Percentiles rank a stretch among this genome's conserved stretches.
phyloP scores from a whole-genome alignment of 2,888 invertebrate species.

The Dynastes grantii region DNA sequence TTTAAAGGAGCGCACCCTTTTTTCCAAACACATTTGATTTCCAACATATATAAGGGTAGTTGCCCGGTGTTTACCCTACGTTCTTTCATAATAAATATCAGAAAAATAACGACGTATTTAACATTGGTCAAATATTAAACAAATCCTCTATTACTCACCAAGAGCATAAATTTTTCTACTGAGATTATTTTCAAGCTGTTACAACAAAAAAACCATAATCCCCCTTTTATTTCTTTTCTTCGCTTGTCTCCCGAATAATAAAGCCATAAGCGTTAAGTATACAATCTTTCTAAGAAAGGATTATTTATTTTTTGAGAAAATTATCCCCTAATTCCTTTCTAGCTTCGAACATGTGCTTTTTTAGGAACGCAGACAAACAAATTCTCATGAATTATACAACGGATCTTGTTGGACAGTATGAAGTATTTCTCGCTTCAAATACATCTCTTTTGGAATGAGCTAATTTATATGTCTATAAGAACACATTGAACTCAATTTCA shows the following conservation, averaged over 20 bases:
- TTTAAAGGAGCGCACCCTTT: slow-evolving; percentile 23
- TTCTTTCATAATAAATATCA: not conserved
- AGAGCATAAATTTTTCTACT: too few relatives aligned
- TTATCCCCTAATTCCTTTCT: slow-evolving; percentile 2
- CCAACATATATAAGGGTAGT: not conserved
- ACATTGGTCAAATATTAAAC: not conserved
- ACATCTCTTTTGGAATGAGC: not conserved
- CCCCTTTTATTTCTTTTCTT: not conserved
- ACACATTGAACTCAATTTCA: too few relatives aligned
- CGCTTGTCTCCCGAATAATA: not conserved
- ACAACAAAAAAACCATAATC: not conserved
- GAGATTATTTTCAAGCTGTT: not conserved
- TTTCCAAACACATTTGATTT: not conserved
- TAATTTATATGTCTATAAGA: not conserved
- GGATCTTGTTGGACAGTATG: too few relatives aligned
- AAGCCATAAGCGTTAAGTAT: not conserved
- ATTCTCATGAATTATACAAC: not conserved
- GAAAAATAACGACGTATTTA: not conserved
- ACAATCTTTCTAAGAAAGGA: not conserved
- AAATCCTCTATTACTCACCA: not conserved
- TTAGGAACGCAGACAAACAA: not conserved
- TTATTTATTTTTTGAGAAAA: slow-evolving; percentile 10
- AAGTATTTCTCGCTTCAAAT: slow-evolving; percentile 6
- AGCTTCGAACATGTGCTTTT: slow-evolving; percentile 16
- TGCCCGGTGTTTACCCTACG: not conserved